Percentiles rank a stretch among this genome's conserved stretches.
These are phyloP conservation scores for Anabacerthia variegaticeps DNA, from an alignment of 2,797 vertebrate species.

Conservation along the genomic window DNA sequence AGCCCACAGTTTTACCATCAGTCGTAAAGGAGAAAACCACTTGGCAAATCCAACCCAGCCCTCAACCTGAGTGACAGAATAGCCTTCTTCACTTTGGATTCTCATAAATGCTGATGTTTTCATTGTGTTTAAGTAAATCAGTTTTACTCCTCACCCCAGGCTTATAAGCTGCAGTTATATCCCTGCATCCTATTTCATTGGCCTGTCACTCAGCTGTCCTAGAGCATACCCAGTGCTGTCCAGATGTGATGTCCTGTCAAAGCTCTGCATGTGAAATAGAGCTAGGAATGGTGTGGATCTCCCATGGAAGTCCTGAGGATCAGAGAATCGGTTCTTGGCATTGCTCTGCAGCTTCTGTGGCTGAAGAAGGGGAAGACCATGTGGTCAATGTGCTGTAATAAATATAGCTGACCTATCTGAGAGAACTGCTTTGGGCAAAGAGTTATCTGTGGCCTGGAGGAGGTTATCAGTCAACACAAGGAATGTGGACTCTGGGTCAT, in stretches of 20 bases:
- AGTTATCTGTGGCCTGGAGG: neutral
- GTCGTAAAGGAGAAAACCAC: neutral
- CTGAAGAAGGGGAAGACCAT: neutral
- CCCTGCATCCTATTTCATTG: neutral
- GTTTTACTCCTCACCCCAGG: neutral
- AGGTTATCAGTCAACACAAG: neutral
- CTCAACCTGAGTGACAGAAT: neutral
- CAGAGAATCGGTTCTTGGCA: neutral
- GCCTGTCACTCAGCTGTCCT: neutral
- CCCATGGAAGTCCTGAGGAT: neutral
- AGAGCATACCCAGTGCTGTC: neutral
- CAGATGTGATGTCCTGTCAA: neutral
- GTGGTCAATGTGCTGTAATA: neutral
- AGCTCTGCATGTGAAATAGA: neutral
- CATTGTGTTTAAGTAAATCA: neutral
- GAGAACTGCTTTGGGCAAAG: neutral
- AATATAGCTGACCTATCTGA: neutral
- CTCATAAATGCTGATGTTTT: neutral
- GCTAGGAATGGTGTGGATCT: neutral
- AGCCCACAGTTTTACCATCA: neutral
- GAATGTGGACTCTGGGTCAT: neutral
- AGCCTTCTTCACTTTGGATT: neutral
- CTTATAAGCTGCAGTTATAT: neutral
- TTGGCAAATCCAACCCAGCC: neutral
- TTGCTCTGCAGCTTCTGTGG: neutral